These are phyloP conservation scores for Nilaparvata lugens DNA, from an alignment of 1,140 invertebrate genomes.

Conservation along the genomic window DNA sequence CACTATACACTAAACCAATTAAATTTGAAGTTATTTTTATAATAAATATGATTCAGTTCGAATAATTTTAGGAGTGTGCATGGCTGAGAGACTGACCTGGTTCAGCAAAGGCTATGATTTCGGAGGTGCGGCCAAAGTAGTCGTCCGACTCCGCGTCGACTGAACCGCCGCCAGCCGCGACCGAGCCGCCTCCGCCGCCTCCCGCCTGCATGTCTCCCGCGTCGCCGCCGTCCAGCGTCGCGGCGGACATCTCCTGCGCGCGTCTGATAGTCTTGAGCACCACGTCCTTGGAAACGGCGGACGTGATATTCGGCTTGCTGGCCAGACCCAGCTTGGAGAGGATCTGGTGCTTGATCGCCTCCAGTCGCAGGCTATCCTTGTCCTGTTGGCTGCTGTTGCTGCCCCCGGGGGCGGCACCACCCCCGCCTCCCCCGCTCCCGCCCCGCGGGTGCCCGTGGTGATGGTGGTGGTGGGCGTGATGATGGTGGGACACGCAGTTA, in stretches of 20 bases:
- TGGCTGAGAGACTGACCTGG: slow-evolving; percentile 47
- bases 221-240: slow-evolving; percentile 16
- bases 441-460: slow-evolving; percentile 18
- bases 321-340: slow-evolving; percentile 60
- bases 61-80: too few relatives aligned
- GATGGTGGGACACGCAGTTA: slow-evolving; percentile 8
- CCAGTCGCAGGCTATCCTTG: slow-evolving; percentile 50
- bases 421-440: background rate
- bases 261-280: slow-evolving; percentile 58
- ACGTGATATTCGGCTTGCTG: slow-evolving; percentile 57
- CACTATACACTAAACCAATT: too few relatives aligned
- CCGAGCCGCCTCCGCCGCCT: slow-evolving; percentile 24
- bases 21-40: too few relatives aligned
- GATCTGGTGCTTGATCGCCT: slow-evolving; percentile 68
- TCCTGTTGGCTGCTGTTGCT: slow-evolving; percentile 31
- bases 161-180: slow-evolving; percentile 25
- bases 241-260: slow-evolving; percentile 42
- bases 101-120: slow-evolving; percentile 74
- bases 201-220: slow-evolving; percentile 27
- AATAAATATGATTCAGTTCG: too few relatives aligned
- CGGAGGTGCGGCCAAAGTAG: slow-evolving; percentile 66
- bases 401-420: slow-evolving; percentile 4
- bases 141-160: slow-evolving; percentile 49
- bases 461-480: slow-evolving; percentile 12
- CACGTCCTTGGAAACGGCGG: slow-evolving; percentile 49